Evolutionary conservation across 2,888 invertebrate species (phyloP), one percentile per base, ranked within the genome.

Genomic region (Nymphalis polychloros): DNA sequence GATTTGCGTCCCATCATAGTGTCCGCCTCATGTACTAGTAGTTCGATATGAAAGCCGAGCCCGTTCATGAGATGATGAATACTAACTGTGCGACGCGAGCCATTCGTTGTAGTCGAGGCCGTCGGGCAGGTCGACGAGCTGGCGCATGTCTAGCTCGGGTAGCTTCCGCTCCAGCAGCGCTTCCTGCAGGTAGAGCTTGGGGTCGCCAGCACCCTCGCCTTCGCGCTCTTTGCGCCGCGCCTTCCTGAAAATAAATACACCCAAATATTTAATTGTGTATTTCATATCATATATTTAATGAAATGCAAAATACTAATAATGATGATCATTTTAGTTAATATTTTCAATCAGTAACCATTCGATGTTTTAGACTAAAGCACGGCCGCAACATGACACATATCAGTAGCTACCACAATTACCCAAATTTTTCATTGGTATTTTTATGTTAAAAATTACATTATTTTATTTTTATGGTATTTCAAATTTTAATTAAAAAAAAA

Each of bases 101-200:
- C 99, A 99, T 94, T 99, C 99, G 93, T 99, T 98, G 93, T 97
- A 97, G 93, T 99, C 99, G 89, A 99, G 95, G 76, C 98, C 98
- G 78, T 96, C 95, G 80, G 99, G 99, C 89, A 99, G 94, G 91
- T 97, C 97, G 77, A 99, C 98, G 87, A 99, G 94, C 93, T 97
- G 95, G 88, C 96, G 96, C 94, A 99, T 95, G 94, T 98, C 98
- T 86, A 97, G 95, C 93, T 98, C 98, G 81, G 97, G 97, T 89
- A 98, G 94, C 93, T 97, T 97, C 90, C 97, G 95, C 94, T 98
- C 98, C 86, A 98, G 95, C 84, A 98, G 96, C 87, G 97, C 96
- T 88, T 98, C 97, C 94, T 98, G 98, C 92, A 98, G 95, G 94
- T 99, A 99, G 87, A 98, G 94, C 94, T 98, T 98, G 84, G 97